These are phyloP conservation scores for Pelodytes ibericus DNA, from an alignment of 2,797 vertebrate genomes.

Conservation along the genomic window DNA sequence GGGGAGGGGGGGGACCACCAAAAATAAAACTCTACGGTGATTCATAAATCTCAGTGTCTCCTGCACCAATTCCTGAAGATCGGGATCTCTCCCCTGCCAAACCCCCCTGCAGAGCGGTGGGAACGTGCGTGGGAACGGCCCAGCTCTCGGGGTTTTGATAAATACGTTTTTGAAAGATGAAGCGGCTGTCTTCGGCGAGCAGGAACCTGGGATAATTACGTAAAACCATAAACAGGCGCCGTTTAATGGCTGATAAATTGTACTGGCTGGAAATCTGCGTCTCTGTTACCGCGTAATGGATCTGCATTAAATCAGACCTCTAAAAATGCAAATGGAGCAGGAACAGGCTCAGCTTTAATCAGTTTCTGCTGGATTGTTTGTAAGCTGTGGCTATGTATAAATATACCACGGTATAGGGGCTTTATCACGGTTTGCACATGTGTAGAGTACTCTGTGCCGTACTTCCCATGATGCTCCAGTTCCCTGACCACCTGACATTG, in stretches of 20 bases:
- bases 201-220: conserved; percentile 20
- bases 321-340: conserved; percentile 8
- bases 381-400: too few species aligned
- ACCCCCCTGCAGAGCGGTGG: background rate
- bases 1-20: conserved; percentile 3
- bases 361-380: background rate
- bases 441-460: too few species aligned
- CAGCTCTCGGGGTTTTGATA: background rate
- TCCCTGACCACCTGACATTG: too few species aligned
- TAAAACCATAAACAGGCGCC: background rate
- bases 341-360: background rate
- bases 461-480: too few species aligned
- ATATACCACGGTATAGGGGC: too few species aligned
- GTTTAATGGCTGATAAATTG: conserved; percentile 32
- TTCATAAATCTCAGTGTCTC: conserved; percentile 31
- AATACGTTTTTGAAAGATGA: conserved; percentile 16
- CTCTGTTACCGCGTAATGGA: conserved; percentile 11
- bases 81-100: background rate
- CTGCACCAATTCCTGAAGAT: background rate
- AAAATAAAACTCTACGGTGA: background rate
- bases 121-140: background rate
- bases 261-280: background rate
- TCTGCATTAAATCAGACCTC: conserved; percentile 3
- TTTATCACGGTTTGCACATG: too few species aligned
- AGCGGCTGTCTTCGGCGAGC: background rate